These are phyloP conservation scores for Drosophila biarmipes DNA, from an alignment of 1,140 invertebrate species.

Conservation along the genomic window DNA sequence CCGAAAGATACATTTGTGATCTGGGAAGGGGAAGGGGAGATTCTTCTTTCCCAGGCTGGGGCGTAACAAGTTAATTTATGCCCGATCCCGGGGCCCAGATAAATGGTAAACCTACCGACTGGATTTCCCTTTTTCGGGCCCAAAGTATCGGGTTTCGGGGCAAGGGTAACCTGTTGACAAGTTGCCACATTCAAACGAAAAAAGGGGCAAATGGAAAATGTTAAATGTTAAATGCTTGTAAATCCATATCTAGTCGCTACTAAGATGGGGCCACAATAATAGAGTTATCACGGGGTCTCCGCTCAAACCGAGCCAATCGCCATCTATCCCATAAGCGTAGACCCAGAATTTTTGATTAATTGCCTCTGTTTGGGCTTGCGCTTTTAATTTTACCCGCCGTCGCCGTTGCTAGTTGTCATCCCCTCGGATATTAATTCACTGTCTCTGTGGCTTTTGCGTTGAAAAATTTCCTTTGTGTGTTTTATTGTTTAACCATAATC, in stretches of 20 bases:
- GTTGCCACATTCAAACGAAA: slow-evolving; percentile 31
- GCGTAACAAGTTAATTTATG: slow-evolving; percentile 81
- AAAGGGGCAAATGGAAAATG: slow-evolving; percentile 30
- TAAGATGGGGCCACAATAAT: slow-evolving; percentile 70
- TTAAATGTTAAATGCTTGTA: slow-evolving; percentile 78
- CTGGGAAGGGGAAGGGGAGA: slow-evolving; percentile 15
- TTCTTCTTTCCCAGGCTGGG: slow-evolving; percentile 55
- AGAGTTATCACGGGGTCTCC: slow-evolving; percentile 63
- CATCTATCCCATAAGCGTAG: not conserved
- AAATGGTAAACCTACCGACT: slow-evolving; percentile 55
- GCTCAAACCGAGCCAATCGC: slow-evolving; percentile 27
- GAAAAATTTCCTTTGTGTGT: slow-evolving; percentile 70
- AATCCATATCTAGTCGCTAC: slow-evolving; percentile 73
- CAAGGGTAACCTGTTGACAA: slow-evolving; percentile 57
- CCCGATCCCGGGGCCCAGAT: slow-evolving; percentile 49
- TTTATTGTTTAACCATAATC: slow-evolving; percentile 56
- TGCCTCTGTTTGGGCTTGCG: slow-evolving; percentile 67
- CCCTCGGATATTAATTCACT: slow-evolving; percentile 60
- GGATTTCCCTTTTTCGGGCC: slow-evolving; percentile 20
- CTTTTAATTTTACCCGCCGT: slow-evolving; percentile 69
- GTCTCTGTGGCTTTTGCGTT: slow-evolving; percentile 65
- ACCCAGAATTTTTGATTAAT: slow-evolving; percentile 72
- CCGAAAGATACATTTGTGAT: slow-evolving; percentile 5
- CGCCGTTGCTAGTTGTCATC: slow-evolving; percentile 37
- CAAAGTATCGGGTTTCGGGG: slow-evolving; percentile 31